phyloP scores from a whole-genome alignment of 2,888 invertebrate genomes.

The Sminthurinus aureus region DNA sequence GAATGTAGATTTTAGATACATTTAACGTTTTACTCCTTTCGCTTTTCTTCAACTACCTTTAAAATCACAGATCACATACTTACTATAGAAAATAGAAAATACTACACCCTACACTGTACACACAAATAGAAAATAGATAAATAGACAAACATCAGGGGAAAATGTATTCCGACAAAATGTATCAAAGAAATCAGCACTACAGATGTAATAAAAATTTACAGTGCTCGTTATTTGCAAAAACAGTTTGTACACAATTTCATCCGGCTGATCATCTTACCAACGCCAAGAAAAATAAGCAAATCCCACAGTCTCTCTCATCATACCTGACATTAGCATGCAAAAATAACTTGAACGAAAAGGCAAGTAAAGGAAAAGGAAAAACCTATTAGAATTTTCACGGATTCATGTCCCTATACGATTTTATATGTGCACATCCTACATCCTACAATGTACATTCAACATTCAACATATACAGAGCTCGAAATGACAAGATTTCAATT shows the following conservation, averaged over 20 bases:
- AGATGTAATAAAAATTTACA: constrained; percentile 21
- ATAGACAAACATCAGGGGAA: neutral
- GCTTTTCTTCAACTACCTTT: neutral
- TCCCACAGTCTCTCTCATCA: neutral
- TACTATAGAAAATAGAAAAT: no score
- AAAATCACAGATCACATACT: neutral
- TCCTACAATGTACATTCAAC: no score
- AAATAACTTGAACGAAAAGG: constrained; percentile 3
- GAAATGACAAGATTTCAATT: constrained; percentile 6
- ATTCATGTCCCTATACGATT: no score
- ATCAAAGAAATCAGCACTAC: constrained; percentile 28
- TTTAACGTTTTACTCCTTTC: neutral
- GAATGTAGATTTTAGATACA: neutral
- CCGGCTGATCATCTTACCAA: neutral
- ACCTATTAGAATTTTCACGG: neutral
- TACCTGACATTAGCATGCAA: constrained; percentile 13
- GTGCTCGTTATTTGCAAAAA: constrained; percentile 18
- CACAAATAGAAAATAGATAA: neutral
- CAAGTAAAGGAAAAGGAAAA: neutral
- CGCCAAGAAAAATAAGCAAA: constrained; percentile 27
- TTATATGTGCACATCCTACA: no score
- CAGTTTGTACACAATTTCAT: constrained; percentile 5
- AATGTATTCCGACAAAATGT: constrained; percentile 10
- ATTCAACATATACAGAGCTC: neutral
- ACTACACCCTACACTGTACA: neutral